A percentile compares a stretch with the other conserved stretches of the same genome.
Evolutionary conservation across 1,140 invertebrate species (phyloP).

Genomic region (Cephus cinctus): DNA sequence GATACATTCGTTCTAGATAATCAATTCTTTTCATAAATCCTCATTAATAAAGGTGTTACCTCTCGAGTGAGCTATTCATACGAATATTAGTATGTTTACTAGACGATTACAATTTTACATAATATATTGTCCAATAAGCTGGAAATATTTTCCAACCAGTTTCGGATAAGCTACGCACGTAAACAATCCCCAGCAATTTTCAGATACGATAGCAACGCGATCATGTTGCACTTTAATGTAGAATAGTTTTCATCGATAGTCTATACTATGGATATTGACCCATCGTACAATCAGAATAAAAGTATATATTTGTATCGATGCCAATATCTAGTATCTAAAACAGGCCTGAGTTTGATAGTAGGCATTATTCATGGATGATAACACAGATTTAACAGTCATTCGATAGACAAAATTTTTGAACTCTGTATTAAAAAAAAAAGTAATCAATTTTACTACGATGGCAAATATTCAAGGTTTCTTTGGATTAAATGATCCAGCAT

Average conservation of each 20-base stretch:
- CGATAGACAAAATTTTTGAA: background rate
- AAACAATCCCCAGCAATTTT: no score
- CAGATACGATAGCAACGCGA: background rate
- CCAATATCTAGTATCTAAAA: background rate
- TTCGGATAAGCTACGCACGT: no score
- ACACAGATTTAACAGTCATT: background rate
- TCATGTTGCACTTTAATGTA: background rate
- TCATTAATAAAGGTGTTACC: background rate
- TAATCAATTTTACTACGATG: background rate
- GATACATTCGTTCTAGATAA: background rate
- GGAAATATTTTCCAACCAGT: no score
- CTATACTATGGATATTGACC: background rate
- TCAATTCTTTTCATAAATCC: background rate
- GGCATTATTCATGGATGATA: background rate
- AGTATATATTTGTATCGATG: background rate
- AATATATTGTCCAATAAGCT: background rate
- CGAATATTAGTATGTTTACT: background rate
- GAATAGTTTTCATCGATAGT: no score
- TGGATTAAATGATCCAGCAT: conserved; percentile 5
- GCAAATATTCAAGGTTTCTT: background rate
- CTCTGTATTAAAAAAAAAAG: background rate
- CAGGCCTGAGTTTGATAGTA: background rate
- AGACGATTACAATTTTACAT: background rate
- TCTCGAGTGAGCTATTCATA: background rate
- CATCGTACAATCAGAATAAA: background rate